These are phyloP conservation scores for Crioceris asparagi DNA, from an alignment of 2,888 invertebrate genomes.

Conservation along the genomic window DNA sequence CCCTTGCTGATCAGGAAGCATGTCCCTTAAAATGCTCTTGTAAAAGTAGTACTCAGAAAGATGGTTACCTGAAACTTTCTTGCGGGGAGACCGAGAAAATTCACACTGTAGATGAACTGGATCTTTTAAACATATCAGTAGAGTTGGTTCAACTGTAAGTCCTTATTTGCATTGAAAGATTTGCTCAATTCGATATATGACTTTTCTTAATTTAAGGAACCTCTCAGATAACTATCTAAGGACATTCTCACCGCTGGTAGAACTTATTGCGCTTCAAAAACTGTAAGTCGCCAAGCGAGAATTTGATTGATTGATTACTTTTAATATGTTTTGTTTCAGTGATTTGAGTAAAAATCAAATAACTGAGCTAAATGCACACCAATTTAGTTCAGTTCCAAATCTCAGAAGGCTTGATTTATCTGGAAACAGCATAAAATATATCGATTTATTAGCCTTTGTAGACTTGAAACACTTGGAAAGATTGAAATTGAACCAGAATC, in stretches of 20 bases:
- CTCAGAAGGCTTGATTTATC: conserved; percentile 61
- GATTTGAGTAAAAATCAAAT: conserved; percentile 75
- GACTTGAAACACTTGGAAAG: conserved; percentile 56
- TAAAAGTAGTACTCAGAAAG: conserved; percentile 40
- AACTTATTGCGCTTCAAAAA: conserved; percentile 56
- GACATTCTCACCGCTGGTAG: conserved; percentile 48
- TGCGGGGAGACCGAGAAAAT: conserved; percentile 52
- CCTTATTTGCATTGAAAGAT: not conserved
- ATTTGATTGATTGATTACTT: conserved; percentile 4
- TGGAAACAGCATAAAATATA: conserved; percentile 55
- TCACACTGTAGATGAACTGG: conserved; percentile 50
- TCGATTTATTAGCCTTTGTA: conserved; percentile 60
- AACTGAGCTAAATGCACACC: conserved; percentile 57
- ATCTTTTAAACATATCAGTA: conserved; percentile 48
- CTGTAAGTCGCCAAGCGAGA: conserved; percentile 44
- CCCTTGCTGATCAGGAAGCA: too few relatives aligned
- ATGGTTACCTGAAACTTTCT: conserved; percentile 47
- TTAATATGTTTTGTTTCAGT: conserved; percentile 39
- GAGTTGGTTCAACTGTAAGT: conserved; percentile 59
- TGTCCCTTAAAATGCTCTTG: conserved; percentile 42
- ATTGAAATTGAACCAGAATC: conserved; percentile 61
- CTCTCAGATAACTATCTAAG: conserved; percentile 54
- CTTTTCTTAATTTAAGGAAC: conserved; percentile 45
- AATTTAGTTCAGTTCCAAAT: conserved; percentile 62
- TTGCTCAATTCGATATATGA: conserved; percentile 12